Base-by-base conservation (phyloP, 2,797 vertebrate genomes). In the Fratercula arctica region DNA sequence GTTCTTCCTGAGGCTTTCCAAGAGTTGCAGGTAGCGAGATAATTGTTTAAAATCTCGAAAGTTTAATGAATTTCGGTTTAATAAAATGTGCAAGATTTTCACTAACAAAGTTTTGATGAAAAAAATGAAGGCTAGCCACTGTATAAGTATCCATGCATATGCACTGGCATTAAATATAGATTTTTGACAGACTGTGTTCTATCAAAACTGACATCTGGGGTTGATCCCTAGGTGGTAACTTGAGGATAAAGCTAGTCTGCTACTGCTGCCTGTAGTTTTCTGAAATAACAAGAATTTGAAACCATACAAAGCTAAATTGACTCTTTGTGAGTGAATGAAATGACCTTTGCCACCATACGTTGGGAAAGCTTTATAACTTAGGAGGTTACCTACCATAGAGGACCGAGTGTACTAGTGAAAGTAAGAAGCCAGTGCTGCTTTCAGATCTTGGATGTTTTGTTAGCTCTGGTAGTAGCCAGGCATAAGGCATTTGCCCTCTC, bases 251-350 rank as follows among this genome's bases (percentile, higher is more conserved):
- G 54, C 73, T 73, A 48, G 79, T 46, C 64, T 5, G 16, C 53
- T 90, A 24, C 61, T 85, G 24, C 77, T 94, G 78, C 73, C 59
- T 74, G 25, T 69, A n/a, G 37, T 85, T 81, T 63, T 80, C 50
- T 96, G 82, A 91, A 83, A 86, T 39, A 89, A 21, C 29, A 61
- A 82, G 81, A 95, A 93, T 80, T 29, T 80, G 92, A 96, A 96
- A 94, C 86, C 81, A 3, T 37, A 10, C 28, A 21, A 54, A 91
- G 75, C 69, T 85, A 39, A 95, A 87, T 18, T 66, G 96, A 67
- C 56, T 83, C 56, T 85, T 60, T 23, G 13, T 5, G 37, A 87
- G 75, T 89, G 88, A 90, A 33, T n/a, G 60, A 33, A 35, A n/a
- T 13, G 72, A 82, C 87, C 93, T 96, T 92, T 92, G 81, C 70